Evolutionary conservation across 2,888 invertebrate species (phyloP).

Genomic region (Ypsolopha scabrella): DNA sequence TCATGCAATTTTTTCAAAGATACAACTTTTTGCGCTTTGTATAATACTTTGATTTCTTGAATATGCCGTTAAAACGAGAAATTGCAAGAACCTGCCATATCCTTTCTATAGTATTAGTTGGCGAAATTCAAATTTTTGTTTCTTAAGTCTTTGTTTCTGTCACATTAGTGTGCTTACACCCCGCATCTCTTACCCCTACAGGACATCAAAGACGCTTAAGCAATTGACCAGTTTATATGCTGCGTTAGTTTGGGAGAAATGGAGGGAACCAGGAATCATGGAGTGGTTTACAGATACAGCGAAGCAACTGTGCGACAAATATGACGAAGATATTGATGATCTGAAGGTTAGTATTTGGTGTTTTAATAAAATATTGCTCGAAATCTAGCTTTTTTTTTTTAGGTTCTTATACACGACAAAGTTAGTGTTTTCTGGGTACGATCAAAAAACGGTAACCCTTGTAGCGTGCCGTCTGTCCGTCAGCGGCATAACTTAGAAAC

Average conservation of each 20-base stretch:
- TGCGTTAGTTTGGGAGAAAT: slow-evolving; percentile 23
- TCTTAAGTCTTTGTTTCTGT: too few species aligned
- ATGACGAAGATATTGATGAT: slow-evolving; percentile 8
- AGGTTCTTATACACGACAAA: background rate
- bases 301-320: slow-evolving; percentile 14
- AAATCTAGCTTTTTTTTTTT: slow-evolving; percentile 7
- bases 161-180: background rate
- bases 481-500: too few species aligned
- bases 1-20: too few species aligned
- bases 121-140: too few species aligned
- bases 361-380: slow-evolving; percentile 11
- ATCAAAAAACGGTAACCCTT: too few species aligned
- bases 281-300: slow-evolving; percentile 28
- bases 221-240: slow-evolving; percentile 26
- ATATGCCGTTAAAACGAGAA: too few species aligned
- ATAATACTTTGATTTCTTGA: too few species aligned
- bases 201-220: slow-evolving; percentile 16
- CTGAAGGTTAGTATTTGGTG: too few species aligned
- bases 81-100: too few species aligned
- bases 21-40: too few species aligned
- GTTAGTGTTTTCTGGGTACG: background rate
- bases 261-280: slow-evolving; percentile 29
- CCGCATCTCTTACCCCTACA: slow-evolving; percentile 9
- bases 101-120: too few species aligned
- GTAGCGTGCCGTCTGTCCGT: too few species aligned